These are phyloP conservation scores for Catagonus wagneri DNA, from an alignment of 2,113 vertebrate species.

Conservation along the genomic window DNA sequence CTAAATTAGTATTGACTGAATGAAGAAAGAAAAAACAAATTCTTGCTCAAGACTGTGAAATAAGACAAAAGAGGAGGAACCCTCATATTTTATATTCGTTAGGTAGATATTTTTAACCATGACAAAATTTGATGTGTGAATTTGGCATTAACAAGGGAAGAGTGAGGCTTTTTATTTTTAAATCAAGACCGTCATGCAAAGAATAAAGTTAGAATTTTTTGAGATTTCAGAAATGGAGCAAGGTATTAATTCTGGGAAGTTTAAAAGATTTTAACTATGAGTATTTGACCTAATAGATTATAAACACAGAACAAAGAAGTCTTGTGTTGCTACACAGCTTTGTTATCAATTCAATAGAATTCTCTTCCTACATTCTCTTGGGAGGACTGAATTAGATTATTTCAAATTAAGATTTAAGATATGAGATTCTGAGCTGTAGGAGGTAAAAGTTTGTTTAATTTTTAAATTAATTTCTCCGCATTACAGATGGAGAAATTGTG, in stretches of 20 bases:
- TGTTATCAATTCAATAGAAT: not conserved
- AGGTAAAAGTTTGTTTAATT: not conserved
- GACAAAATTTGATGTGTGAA: conserved; percentile 63
- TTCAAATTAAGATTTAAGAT: conserved; percentile 43
- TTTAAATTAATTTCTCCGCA: not conserved
- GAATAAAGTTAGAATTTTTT: conserved; percentile 47
- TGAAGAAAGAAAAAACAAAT: not conserved
- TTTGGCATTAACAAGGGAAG: conserved; percentile 31
- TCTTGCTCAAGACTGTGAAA: not conserved
- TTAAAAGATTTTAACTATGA: not conserved
- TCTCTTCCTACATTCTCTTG: not conserved
- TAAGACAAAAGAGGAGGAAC: not conserved
- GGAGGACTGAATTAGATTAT: not conserved
- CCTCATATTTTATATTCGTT: conserved; percentile 54
- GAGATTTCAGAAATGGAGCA: conserved; percentile 27
- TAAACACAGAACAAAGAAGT: conserved; percentile 1
- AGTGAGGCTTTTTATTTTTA: conserved; percentile 67
- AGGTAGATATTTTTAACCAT: conserved; percentile 63
- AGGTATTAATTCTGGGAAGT: not conserved
- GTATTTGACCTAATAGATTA: conserved; percentile 4
- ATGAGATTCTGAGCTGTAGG: not conserved
- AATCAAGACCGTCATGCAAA: not conserved
- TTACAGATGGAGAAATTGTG: conserved; percentile 3
- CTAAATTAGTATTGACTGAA: not conserved
- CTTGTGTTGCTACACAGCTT: not conserved